Percentiles rank a stretch among this genome's conserved stretches.
Evolutionary conservation across 2,888 invertebrate species (phyloP).

Genomic region (Cosmia trapezina): DNA sequence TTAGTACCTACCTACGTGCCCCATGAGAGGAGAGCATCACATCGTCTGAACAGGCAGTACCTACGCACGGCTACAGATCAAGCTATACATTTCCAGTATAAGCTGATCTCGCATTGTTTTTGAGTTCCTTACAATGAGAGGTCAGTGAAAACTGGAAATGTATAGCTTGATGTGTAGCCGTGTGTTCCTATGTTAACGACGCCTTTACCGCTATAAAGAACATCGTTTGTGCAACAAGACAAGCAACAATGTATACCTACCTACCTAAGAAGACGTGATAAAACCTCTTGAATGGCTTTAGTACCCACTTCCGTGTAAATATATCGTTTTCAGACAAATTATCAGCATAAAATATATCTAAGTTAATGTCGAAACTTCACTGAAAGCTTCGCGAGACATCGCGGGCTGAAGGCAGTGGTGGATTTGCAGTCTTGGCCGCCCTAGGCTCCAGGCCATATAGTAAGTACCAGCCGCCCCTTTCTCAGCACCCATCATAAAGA

Average conservation of each 20-base stretch:
- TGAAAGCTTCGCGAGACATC: conserved; percentile 36
- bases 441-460: no score
- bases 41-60: conserved; percentile 5
- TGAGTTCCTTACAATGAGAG: no score
- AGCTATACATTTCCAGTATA: no score
- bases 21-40: conserved; percentile 2
- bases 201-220: conserved; percentile 62
- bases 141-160: no score
- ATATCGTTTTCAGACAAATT: conserved; percentile 55
- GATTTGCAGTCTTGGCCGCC: no score
- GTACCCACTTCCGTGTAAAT: conserved; percentile 46
- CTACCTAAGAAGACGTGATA: conserved; percentile 37
- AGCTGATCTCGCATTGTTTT: no score
- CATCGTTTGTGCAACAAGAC: conserved; percentile 46
- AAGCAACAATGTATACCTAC: conserved; percentile 62
- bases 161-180: no score
- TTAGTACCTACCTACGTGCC: conserved; percentile 19
- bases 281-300: conserved; percentile 60
- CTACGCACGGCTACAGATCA: no score
- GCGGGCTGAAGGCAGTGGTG: conserved; percentile 10
- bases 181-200: conserved; percentile 56
- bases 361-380: conserved; percentile 23
- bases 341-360: conserved; percentile 45
- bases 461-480: no score
- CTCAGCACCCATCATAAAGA: no score